Percentiles rank a stretch among this genome's conserved stretches.
Evolutionary conservation across 2,113 vertebrate species (phyloP).

Genomic region (Prunella himalayana): DNA sequence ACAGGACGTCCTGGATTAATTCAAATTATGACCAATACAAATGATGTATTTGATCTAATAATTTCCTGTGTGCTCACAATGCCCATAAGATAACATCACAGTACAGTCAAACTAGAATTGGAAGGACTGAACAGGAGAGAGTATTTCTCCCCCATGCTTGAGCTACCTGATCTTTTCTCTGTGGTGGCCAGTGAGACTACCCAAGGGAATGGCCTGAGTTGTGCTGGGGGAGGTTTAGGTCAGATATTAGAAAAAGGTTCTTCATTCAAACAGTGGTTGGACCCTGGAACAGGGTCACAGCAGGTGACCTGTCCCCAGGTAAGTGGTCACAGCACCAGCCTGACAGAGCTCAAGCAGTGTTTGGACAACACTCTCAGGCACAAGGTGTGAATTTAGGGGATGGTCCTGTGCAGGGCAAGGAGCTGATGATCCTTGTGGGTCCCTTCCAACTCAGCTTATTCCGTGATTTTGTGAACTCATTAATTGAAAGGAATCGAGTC

Average conservation of each 20-base stretch:
- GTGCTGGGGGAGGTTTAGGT: neutral
- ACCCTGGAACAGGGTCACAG: neutral
- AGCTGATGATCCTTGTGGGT: neutral
- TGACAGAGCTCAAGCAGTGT: accelerated
- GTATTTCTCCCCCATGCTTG: neutral
- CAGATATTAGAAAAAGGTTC: neutral
- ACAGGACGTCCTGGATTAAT: neutral
- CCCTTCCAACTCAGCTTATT: neutral
- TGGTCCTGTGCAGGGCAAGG: neutral
- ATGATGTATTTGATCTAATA: accelerated
- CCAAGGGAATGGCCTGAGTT: neutral
- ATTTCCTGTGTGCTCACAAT: neutral
- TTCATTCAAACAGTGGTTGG: neutral
- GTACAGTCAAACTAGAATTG: neutral
- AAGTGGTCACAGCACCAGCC: neutral
- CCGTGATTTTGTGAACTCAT: neutral
- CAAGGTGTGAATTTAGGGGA: neutral
- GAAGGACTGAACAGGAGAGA: neutral
- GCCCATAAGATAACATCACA: neutral
- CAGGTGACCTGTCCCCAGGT: neutral
- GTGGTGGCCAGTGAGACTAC: accelerated
- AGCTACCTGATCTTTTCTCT: neutral
- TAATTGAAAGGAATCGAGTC: neutral
- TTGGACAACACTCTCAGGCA: accelerated
- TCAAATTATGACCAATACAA: neutral